Conservation (phyloP, 2,797 vertebrate genomes). For the Eutrigla gurnardus region DNA sequence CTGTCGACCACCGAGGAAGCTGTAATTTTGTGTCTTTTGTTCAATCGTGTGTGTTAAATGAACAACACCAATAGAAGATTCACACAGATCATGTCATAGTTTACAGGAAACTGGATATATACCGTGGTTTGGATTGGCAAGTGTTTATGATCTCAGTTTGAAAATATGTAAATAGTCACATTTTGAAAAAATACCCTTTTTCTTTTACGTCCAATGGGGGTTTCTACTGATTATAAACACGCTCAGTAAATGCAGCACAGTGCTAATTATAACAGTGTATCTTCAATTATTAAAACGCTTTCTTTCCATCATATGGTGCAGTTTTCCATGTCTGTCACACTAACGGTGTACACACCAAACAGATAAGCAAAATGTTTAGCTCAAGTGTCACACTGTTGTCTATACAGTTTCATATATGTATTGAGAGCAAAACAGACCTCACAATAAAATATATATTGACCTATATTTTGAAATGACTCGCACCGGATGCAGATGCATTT, state of each 20-base stretch:
- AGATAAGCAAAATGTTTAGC: no score
- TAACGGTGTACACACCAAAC: no score
- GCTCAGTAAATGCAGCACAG: background rate
- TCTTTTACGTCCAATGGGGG: background rate
- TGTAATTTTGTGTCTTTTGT: background rate
- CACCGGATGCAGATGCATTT: constrained; percentile 15
- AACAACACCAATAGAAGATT: background rate
- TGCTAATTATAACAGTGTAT: background rate
- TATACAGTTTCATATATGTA: no score
- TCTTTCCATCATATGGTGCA: background rate
- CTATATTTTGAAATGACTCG: constrained; percentile 46
- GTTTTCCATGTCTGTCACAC: background rate
- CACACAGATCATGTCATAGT: background rate
- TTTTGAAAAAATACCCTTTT: background rate
- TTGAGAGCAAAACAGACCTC: background rate
- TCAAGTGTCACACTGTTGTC: background rate
- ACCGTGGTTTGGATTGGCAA: background rate
- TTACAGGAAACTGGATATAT: background rate
- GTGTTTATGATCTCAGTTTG: background rate
- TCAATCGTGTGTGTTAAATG: background rate
- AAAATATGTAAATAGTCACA: background rate
- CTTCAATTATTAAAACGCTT: background rate
- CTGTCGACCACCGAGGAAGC: background rate
- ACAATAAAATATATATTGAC: no score
- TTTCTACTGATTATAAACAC: background rate